phyloP scores from a whole-genome alignment of 2,888 invertebrate species.

The Pammene aurita region DNA sequence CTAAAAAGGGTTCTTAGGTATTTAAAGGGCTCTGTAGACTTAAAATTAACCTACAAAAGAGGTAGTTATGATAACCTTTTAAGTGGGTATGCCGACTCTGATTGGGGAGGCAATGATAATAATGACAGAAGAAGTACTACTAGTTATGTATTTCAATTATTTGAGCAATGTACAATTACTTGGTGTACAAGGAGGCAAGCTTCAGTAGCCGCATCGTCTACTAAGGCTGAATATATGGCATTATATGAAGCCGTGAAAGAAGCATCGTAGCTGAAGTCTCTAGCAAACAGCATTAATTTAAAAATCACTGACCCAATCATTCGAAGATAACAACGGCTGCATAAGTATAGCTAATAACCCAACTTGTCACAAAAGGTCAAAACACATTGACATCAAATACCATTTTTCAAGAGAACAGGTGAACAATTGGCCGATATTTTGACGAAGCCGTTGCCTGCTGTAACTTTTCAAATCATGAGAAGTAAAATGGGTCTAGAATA shows the following conservation, averaged over 20 bases:
- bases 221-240: too few species aligned
- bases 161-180: constrained; percentile 1
- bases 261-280: too few species aligned
- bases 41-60: too few species aligned
- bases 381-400: background rate
- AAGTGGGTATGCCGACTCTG: background rate
- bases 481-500: too few species aligned
- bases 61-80: background rate
- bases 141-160: background rate
- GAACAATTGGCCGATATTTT: too few species aligned
- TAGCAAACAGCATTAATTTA: too few species aligned
- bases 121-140: background rate
- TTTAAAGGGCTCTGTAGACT: too few species aligned
- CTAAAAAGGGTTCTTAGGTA: background rate
- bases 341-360: background rate
- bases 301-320: background rate
- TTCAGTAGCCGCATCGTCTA: too few species aligned
- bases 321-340: background rate
- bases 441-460: too few species aligned
- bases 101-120: background rate
- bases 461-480: too few species aligned
- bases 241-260: too few species aligned
- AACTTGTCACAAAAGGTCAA: background rate
- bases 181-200: background rate
- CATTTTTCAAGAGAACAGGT: background rate